Evolutionary conservation across 2,113 vertebrate genomes (phyloP), one percentile per base, ranked within the genome.

Genomic region (Semnornis frantzii): DNA sequence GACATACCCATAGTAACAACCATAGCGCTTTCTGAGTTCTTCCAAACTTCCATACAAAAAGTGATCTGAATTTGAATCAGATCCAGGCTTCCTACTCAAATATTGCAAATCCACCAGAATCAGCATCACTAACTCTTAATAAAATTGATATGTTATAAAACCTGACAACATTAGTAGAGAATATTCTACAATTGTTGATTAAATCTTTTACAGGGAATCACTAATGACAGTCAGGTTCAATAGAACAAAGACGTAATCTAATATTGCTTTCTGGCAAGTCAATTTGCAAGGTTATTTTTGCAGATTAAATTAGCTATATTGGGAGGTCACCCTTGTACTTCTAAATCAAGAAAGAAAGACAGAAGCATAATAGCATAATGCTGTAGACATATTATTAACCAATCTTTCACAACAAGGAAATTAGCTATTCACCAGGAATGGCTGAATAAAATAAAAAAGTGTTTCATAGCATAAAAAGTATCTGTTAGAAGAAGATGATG

Each of bases 271-370:
- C 81, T 59, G 85, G 95, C 86, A 95, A 97, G 95, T 96, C 95
- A 95, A 95, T 97, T 95, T 95, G 94, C 65, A 82, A 97, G 92
- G 95, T 95, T 95, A 95, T 97, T 97, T 92, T 96, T 97, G 60
- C 77, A 95, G 96, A 98, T 97, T 96, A 94, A 96, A 98, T 97
- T 96, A 97, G 70, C 89, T 96, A 44, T 75, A 91, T 96, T 95
- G 72, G 79, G 97, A 97, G 97, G 96, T 97, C 96, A 97, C 95
- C 89, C 90, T 97, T 63, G 76, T 54, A n/a, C 48, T 95, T 96
- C 89, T 89, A 96, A 97, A 93, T 90, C 96, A 96, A 95, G 95
- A 94, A 37, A 89, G 93, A 96, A 17, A 95, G 96, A 95, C 96
- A 97, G 94, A 94, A 80, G 72, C 82, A 92, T 96, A 93, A 73